Base-by-base conservation (phyloP, 2,113 vertebrate species). In the Petrocephalus microphthalmus region DNA sequence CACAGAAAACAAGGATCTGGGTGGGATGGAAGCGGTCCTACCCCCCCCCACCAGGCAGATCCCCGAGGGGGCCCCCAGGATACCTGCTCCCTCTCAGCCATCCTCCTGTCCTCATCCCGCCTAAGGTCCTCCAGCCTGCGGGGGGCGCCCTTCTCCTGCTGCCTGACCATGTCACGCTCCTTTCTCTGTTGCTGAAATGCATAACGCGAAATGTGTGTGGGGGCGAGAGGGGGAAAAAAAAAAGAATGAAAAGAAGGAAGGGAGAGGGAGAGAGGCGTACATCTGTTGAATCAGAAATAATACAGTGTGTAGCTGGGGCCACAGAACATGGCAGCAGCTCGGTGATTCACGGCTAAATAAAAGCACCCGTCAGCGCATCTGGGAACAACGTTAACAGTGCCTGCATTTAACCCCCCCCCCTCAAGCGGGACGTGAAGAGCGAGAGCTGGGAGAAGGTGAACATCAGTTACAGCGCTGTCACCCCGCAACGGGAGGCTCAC, bases 71-170 rank as follows among this genome's bases (percentile, higher is more conserved):
- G 84, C n/a, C 93, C 94, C 90, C 93, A 94, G 94, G 94, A 92
- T 96, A 97, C 97, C 97, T 98, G 97, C 93, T 98, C 97, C 33
- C 97, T 95, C 92, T 98, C 97, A 0, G 97, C 97, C 93, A 97
- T 91, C 92, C 97, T 95, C 89, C 97, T 92, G 90, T 98, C 97
- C 92, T 98, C 97, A 93, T 98, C 97, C 37, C 97, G 93, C 89
- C 97, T 95, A 93, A 97, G 95, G 93, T 98, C 97, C 88, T 97
- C 97, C 5, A 97, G 93, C 88, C 97, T 94, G 90, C 97, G 96
- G 90, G 95, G 95, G 93, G 97, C 96, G 91, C 97, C 97, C 91
- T 98, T 97, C 90, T 97, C 97, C 91, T 98, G 97, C 93, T 97
- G 96, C 93, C 97, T 96, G 92, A 96, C 94, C 93, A 97, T 96